These are phyloP conservation scores for Lasioglossum lativentre DNA, from an alignment of 2,888 invertebrate species.

Conservation along the genomic window DNA sequence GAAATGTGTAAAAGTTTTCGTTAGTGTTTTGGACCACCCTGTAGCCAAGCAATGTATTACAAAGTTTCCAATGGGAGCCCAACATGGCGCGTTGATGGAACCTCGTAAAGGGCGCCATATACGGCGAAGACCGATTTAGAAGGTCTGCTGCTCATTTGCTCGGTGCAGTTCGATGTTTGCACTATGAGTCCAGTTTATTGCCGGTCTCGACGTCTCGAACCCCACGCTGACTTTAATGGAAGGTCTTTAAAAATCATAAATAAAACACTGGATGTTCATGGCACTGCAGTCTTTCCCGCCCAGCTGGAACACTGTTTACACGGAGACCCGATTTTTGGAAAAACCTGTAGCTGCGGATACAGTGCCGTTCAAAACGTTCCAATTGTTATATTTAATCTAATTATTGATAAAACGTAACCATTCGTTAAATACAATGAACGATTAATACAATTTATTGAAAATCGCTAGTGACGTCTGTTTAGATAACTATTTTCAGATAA, in stretches of 20 bases:
- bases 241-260: slow-evolving; percentile 17
- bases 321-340: background rate
- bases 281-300: background rate
- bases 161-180: slow-evolving; percentile 1
- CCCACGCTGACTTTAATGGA: slow-evolving; percentile 9
- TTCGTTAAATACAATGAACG: no score
- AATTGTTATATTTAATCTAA: background rate
- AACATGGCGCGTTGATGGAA: slow-evolving; percentile 4
- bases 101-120: slow-evolving; percentile 11
- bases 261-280: background rate
- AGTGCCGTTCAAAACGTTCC: background rate
- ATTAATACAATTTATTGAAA: no score
- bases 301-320: slow-evolving; percentile 10
- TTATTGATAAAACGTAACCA: no score
- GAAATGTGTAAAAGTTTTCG: background rate
- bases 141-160: slow-evolving; percentile 12
- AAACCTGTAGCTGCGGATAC: background rate
- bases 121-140: slow-evolving; percentile 18
- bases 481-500: no score
- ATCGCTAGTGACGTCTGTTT: no score
- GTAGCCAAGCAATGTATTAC: background rate
- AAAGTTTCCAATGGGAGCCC: background rate
- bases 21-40: background rate
- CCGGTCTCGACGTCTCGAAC: background rate
- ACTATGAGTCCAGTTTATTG: slow-evolving; percentile 12